phyloP scores from a whole-genome alignment of 2,888 invertebrate species.

The Uropetala carovei region DNA sequence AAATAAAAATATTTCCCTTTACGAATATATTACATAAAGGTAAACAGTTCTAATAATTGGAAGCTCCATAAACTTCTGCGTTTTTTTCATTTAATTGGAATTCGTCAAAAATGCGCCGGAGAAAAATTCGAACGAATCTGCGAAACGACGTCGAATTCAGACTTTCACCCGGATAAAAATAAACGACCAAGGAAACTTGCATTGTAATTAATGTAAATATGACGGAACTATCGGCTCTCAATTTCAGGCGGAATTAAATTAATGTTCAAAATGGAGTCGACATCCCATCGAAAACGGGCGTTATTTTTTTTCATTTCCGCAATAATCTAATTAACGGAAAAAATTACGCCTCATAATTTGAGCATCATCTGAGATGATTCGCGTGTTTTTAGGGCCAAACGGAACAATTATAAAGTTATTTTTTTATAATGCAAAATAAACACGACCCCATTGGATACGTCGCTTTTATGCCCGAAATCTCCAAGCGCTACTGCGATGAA shows the following conservation, averaged over 20 bases:
- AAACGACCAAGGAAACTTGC: not conserved
- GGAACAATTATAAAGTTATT: no score
- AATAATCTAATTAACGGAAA: not conserved
- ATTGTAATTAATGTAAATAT: slow-evolving; percentile 3
- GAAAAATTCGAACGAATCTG: not conserved
- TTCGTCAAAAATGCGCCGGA: not conserved
- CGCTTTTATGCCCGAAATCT: no score
- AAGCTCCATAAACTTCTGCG: not conserved
- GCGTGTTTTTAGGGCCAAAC: no score
- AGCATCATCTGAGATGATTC: no score
- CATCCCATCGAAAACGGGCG: not conserved
- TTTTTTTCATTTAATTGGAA: slow-evolving; percentile 17
- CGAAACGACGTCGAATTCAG: not conserved
- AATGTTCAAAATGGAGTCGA: not conserved
- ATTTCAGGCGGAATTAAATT: slow-evolving; percentile 11
- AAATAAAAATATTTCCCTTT: not conserved
- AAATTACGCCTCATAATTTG: not conserved
- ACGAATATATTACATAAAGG: not conserved
- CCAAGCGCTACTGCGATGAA: no score
- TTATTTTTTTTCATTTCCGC: not conserved
- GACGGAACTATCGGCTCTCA: not conserved
- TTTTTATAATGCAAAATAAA: no score
- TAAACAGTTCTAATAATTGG: slow-evolving; percentile 11
- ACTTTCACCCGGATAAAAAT: not conserved
- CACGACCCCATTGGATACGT: no score